A percentile compares a stretch with the other conserved stretches of the same genome.
Evolutionary conservation across 2,888 invertebrate genomes (phyloP).

Genomic region (Caenorhabditis panamensis): DNA sequence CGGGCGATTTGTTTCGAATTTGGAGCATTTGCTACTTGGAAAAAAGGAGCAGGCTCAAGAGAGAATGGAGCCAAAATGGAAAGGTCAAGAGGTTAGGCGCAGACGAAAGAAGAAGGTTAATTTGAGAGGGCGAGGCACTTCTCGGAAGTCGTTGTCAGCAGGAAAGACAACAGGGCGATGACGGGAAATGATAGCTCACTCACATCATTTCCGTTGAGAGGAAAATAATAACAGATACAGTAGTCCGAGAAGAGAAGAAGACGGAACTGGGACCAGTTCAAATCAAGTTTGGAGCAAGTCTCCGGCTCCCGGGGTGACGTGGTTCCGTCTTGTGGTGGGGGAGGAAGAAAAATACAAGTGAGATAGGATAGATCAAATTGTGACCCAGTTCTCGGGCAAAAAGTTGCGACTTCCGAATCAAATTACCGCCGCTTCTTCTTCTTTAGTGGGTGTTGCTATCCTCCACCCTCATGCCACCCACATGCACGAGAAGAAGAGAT

Average conservation of each 20-base stretch:
- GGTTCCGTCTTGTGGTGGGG: conserved; percentile 14
- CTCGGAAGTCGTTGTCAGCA: conserved; percentile 1
- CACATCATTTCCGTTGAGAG: conserved; percentile 22
- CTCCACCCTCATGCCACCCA: conserved; percentile 54
- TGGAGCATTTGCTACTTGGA: background rate
- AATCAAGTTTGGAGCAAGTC: conserved; percentile 38
- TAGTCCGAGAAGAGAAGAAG: conserved; percentile 7
- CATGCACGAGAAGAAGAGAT: conserved; percentile 31
- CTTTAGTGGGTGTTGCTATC: background rate
- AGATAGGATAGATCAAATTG: conserved; percentile 54
- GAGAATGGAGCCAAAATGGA: background rate
- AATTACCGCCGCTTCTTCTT: conserved; percentile 55
- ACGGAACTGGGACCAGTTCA: conserved; percentile 25
- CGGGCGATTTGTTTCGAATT: conserved; percentile 19
- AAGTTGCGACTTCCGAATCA: conserved; percentile 48
- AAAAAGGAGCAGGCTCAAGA: background rate
- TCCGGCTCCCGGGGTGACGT: conserved; percentile 29
- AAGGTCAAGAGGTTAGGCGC: background rate
- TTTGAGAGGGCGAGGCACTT: conserved; percentile 7
- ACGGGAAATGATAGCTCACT: conserved; percentile 21
- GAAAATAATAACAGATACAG: conserved; percentile 18
- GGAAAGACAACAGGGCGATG: conserved; percentile 10
- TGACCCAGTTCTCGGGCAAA: conserved; percentile 53
- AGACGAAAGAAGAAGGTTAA: conserved; percentile 22
- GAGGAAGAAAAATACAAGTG: background rate